These are phyloP conservation scores for Merluccius polli DNA, from an alignment of 2,797 vertebrate genomes.

Conservation along the genomic window DNA sequence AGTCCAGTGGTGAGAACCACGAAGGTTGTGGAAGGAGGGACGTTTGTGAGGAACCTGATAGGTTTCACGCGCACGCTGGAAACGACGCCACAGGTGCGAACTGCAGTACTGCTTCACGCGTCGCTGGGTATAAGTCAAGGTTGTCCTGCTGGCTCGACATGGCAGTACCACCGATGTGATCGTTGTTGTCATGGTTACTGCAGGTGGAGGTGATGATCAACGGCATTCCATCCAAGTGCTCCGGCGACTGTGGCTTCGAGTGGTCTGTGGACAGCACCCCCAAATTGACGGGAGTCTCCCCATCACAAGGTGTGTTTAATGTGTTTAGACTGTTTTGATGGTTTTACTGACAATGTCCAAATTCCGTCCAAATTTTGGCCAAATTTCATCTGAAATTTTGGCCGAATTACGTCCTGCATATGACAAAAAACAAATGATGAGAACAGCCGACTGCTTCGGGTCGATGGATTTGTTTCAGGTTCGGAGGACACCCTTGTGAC, in stretches of 20 bases:
- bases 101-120: background rate
- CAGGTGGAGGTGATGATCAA: constrained; percentile 82
- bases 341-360: background rate
- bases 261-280: constrained; percentile 74
- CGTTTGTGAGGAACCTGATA: constrained; percentile 60
- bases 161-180: too few species aligned
- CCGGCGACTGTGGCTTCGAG: constrained; percentile 74
- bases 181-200: constrained; percentile 9
- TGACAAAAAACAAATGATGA: background rate
- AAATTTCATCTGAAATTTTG: too few species aligned
- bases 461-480: constrained; percentile 56
- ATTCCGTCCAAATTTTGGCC: too few species aligned
- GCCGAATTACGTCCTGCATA: background rate
- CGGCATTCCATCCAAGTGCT: constrained; percentile 75
- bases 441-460: background rate
- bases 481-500: constrained; percentile 72
- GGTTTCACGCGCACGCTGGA: constrained; percentile 70
- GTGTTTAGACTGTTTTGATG: too few species aligned
- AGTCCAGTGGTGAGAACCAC: constrained; percentile 45
- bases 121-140: background rate
- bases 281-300: constrained; percentile 61
- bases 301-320: constrained; percentile 66
- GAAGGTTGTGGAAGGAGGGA: constrained; percentile 63
- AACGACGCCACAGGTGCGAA: constrained; percentile 74
- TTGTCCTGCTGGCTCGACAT: background rate